Evolutionary conservation across 2,797 vertebrate species (phyloP).

Genomic region (Euphonia xanthogaster): DNA sequence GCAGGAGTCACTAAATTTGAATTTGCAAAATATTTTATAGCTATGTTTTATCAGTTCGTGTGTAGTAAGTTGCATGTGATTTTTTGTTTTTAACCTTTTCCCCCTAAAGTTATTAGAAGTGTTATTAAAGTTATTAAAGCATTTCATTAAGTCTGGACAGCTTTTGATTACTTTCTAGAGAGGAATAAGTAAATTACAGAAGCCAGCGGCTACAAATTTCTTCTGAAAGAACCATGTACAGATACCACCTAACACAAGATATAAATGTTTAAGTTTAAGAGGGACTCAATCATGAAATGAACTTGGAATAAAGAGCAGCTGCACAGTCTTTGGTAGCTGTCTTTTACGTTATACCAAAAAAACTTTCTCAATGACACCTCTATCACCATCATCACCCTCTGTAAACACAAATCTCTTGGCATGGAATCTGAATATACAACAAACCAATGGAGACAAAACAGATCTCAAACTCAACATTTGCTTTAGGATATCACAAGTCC

Average conservation of each 20-base stretch:
- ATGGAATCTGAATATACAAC: neutral
- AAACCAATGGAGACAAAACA: neutral
- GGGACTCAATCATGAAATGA: neutral
- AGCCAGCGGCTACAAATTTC: neutral
- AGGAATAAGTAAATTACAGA: neutral
- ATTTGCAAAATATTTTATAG: neutral
- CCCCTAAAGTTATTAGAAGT: neutral
- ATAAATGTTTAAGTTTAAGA: neutral
- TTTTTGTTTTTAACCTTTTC: neutral
- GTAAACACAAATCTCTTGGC: neutral
- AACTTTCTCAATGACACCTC: neutral
- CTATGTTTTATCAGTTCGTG: neutral
- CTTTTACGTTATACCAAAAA: neutral
- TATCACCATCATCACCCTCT: neutral
- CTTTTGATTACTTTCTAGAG: neutral
- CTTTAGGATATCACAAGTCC: neutral
- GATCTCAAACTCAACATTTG: neutral
- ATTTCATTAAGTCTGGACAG: neutral
- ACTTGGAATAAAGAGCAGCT: neutral
- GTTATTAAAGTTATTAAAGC: neutral
- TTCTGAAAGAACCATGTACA: neutral
- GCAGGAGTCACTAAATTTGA: neutral
- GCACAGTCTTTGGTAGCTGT: neutral
- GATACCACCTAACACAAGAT: neutral
- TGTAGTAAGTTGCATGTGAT: neutral